Conservation (phyloP, 2,888 invertebrate species). For the Apomyelois bistriatella region DNA sequence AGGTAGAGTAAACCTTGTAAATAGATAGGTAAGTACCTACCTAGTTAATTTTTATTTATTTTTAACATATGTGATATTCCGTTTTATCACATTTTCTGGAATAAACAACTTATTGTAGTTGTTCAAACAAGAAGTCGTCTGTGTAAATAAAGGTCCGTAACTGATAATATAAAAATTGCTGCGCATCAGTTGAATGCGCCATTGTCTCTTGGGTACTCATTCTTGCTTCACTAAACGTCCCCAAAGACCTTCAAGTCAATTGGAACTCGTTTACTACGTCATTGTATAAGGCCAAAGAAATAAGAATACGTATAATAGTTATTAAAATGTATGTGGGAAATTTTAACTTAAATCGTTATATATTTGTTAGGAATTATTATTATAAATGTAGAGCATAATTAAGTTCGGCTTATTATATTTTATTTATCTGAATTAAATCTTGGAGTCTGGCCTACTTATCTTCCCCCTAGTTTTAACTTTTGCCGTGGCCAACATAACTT, state of each 20-base stretch:
- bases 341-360: background rate
- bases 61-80: too few species aligned
- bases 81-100: too few species aligned
- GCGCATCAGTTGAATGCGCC: conserved; percentile 27
- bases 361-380: too few species aligned
- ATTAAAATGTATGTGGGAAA: background rate
- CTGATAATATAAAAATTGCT: conserved; percentile 27
- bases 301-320: background rate
- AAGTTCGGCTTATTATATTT: too few species aligned
- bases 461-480: too few species aligned
- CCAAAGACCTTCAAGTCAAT: conserved; percentile 11
- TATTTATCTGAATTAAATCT: too few species aligned
- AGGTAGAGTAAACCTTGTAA: background rate
- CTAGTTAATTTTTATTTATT: too few species aligned
- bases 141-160: conserved; percentile 21
- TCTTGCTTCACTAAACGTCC: background rate
- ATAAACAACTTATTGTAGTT: too few species aligned
- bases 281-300: background rate
- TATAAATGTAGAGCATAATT: too few species aligned
- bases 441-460: too few species aligned
- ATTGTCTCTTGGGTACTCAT: conserved; percentile 20
- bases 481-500: too few species aligned
- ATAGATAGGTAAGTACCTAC: background rate
- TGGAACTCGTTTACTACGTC: conserved; percentile 9
- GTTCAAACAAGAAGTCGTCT: background rate